Percentiles rank a stretch among this genome's conserved stretches.
Conservation (phyloP, 1,140 invertebrate species). For the Drosophila pseudoananassae region DNA sequence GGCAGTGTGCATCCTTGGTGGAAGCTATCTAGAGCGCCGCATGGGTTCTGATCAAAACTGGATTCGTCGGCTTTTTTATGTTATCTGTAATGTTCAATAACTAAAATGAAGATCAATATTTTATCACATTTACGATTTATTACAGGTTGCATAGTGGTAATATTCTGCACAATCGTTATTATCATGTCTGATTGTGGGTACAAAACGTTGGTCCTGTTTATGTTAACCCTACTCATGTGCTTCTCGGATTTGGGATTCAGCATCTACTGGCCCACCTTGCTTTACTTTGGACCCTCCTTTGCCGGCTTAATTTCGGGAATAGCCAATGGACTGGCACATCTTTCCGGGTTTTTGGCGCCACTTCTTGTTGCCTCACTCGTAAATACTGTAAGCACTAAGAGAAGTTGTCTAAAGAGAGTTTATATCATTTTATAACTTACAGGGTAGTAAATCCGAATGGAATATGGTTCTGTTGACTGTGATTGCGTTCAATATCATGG, state of each 20-base stretch:
- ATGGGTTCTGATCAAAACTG: slow-evolving; percentile 26
- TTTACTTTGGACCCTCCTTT: slow-evolving; percentile 75
- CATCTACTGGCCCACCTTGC: slow-evolving; percentile 71
- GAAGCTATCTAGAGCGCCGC: slow-evolving; percentile 52
- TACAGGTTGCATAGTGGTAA: slow-evolving; percentile 48
- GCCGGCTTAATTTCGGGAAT: slow-evolving; percentile 68
- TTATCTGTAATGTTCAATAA: slow-evolving; percentile 45
- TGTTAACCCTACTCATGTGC: slow-evolving; percentile 57
- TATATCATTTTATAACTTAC: neutral
- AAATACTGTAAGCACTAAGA: slow-evolving; percentile 37
- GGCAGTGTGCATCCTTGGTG: slow-evolving; percentile 52
- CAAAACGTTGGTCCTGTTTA: slow-evolving; percentile 50
- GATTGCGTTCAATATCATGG: slow-evolving; percentile 46
- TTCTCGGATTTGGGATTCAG: slow-evolving; percentile 67
- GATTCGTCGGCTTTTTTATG: slow-evolving; percentile 63
- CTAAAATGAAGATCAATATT: neutral
- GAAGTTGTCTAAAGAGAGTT: no score
- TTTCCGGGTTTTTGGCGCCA: slow-evolving; percentile 70
- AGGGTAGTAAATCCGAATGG: slow-evolving; percentile 76
- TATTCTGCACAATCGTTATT: slow-evolving; percentile 40
- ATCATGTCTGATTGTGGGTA: slow-evolving; percentile 43
- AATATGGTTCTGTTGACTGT: slow-evolving; percentile 56
- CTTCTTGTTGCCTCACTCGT: slow-evolving; percentile 54
- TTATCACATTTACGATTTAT: neutral
- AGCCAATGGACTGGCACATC: slow-evolving; percentile 63